phyloP scores from a whole-genome alignment of 1,140 invertebrate species.

The Frieseomelitta varia region DNA sequence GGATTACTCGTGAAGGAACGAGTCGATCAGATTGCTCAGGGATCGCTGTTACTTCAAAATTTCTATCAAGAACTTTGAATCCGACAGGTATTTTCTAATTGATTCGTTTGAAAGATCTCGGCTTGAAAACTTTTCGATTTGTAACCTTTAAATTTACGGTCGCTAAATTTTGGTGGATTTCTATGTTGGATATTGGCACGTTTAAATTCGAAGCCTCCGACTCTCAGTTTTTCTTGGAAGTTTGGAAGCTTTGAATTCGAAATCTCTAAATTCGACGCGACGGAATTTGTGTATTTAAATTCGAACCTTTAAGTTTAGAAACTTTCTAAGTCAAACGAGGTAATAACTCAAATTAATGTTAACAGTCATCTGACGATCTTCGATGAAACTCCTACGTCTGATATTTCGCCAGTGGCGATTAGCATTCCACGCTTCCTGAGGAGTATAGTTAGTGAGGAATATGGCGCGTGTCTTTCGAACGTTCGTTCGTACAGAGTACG shows the following conservation, averaged over 20 bases:
- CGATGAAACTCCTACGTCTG: not conserved
- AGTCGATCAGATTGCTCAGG: not conserved
- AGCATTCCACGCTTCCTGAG: not conserved
- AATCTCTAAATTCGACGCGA: not conserved
- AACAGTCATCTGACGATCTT: not conserved
- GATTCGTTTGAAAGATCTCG: not conserved
- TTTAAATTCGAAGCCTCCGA: too few relatives aligned
- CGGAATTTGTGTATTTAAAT: too few relatives aligned
- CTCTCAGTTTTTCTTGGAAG: too few relatives aligned
- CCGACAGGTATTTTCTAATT: too few relatives aligned
- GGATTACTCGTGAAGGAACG: not conserved
- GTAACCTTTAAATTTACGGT: too few relatives aligned
- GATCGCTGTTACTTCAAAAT: too few relatives aligned
- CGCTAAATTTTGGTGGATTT: too few relatives aligned
- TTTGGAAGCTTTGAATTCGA: not conserved
- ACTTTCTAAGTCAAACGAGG: too few relatives aligned
- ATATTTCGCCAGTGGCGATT: not conserved
- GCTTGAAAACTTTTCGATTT: too few relatives aligned
- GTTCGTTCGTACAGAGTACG: not conserved
- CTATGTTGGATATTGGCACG: too few relatives aligned
- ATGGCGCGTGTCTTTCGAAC: constrained; percentile 1
- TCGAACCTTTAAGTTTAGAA: too few relatives aligned
- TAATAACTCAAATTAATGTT: not conserved
- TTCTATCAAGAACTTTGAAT: too few relatives aligned
- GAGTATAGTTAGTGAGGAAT: not conserved